Percentiles rank a stretch among this genome's conserved stretches.
These are phyloP conservation scores for Urocitellus parryii DNA, from an alignment of 2,113 vertebrate species.

Conservation along the genomic window DNA sequence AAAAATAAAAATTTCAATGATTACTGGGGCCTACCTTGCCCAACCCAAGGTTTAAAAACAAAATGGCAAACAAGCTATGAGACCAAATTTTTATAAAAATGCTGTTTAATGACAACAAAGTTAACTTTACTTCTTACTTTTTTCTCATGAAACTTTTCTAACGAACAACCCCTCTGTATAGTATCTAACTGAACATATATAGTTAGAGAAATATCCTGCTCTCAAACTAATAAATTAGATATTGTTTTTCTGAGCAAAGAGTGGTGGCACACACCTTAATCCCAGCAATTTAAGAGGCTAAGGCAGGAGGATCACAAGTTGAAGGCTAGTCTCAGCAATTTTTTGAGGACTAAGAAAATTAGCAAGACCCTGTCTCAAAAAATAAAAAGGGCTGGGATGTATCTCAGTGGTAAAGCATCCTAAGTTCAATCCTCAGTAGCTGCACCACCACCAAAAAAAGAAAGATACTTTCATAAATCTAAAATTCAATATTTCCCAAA, in stretches of 20 bases:
- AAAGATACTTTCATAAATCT: neutral
- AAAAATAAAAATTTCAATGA: too few species aligned
- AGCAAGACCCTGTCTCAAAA: too few species aligned
- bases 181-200: slow-evolving; percentile 10
- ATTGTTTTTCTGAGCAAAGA: neutral
- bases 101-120: neutral
- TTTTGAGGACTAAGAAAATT: too few species aligned
- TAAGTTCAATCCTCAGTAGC: too few species aligned
- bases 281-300: too few species aligned
- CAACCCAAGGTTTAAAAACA: neutral
- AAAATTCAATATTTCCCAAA: neutral
- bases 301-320: too few species aligned
- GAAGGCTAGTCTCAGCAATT: too few species aligned
- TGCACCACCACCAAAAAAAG: neutral
- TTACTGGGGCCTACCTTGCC: too few species aligned
- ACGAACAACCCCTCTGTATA: neutral
- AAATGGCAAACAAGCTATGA: neutral
- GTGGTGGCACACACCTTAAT: too few species aligned
- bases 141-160: neutral
- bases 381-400: too few species aligned
- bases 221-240: neutral
- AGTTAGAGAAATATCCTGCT: neutral
- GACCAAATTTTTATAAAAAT: neutral
- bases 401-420: too few species aligned
- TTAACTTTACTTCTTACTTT: slow-evolving; percentile 31